Evolutionary conservation across 2,113 vertebrate species (phyloP), one percentile per base, ranked within the genome.

Genomic region (Tapirus terrestris): DNA sequence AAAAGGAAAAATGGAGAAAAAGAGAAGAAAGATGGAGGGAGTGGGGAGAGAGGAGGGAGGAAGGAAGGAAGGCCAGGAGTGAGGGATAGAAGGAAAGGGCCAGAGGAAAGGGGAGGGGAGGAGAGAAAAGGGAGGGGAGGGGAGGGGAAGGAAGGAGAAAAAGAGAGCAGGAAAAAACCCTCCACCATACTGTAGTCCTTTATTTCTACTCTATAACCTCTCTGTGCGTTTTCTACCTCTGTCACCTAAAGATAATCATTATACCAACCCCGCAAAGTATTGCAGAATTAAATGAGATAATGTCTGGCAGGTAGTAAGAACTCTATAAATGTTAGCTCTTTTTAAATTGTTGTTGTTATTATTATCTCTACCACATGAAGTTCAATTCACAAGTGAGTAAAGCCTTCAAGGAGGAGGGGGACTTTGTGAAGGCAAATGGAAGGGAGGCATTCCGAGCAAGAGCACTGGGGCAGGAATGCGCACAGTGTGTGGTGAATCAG

Each of bases 71-170:
- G 16, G 43, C 45, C n/a, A 56, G n/a, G 33, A 39, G 12, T 6
- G 25, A 58, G 51, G 48, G 20, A 53, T 16, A 56, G 2, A 51
- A 21, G 4, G 25, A 61, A 48, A n/a, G 58, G 36, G 39, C 33
- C 5, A 8, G 18, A 67, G 14, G 31, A 25, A 7, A n/a, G 5
- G 8, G 27, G 9, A 25, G 10, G 45, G 8, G 5, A 36, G 7
- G 2, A 21, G 33, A 53, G 51, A 3, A 12, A 27, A 53, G n/a
- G 12, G 31, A 60, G 5, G 72, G 7, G 25, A 11, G 21, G 5
- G 16, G 51, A 31, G 6, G 18, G 1, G 23, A 33, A 4, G 14
- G 9, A 39, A 6, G 6, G 27, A 31, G 5, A 1, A 23, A 16
- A 29, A 31, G 3, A 9, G 36, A 23, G 2, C 36, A 8, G 0